These are phyloP conservation scores for Acanthopleura granulata DNA, from an alignment of 2,888 invertebrate species.

Conservation along the genomic window DNA sequence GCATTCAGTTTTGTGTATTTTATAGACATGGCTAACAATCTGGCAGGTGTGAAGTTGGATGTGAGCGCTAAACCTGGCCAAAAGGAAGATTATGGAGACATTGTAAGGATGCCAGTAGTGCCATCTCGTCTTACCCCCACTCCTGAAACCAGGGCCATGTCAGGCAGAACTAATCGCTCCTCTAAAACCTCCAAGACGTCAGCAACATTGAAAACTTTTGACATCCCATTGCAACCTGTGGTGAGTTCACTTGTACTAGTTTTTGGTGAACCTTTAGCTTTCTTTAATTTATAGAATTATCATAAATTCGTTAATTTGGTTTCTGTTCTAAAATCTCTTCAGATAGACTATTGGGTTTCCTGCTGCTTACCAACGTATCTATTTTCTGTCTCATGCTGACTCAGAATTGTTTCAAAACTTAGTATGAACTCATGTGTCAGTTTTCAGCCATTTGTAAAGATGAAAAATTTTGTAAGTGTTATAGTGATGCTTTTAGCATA, in stretches of 20 bases:
- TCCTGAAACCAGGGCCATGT: conserved; percentile 47
- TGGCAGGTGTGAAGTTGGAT: conserved; percentile 54
- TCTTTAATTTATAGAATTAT: too few species aligned
- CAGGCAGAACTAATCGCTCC: conserved; percentile 45
- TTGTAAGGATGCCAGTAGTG: conserved; percentile 48
- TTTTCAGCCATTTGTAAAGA: too few species aligned
- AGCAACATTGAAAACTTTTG: conserved; percentile 61
- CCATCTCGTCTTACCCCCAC: conserved; percentile 39
- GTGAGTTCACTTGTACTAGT: conserved; percentile 36
- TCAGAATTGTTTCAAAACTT: too few species aligned
- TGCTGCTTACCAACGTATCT: too few species aligned
- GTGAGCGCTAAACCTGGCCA: conserved; percentile 35
- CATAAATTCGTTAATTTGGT: too few species aligned
- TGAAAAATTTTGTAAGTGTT: too few species aligned
- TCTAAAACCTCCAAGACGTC: conserved; percentile 45
- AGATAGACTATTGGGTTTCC: too few species aligned
- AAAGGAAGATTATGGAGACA: conserved; percentile 31
- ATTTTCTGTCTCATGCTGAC: too few species aligned
- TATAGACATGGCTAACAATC: conserved; percentile 29
- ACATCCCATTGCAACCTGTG: conserved; percentile 64
- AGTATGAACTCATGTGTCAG: too few species aligned
- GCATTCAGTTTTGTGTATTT: not conserved
- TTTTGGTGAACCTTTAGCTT: too few species aligned
- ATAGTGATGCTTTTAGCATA: too few species aligned
- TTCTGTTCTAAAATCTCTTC: too few species aligned